Percentiles rank a stretch among this genome's conserved stretches.
These are phyloP conservation scores for Pantala flavescens DNA, from an alignment of 1,140 invertebrate genomes.

Conservation along the genomic window DNA sequence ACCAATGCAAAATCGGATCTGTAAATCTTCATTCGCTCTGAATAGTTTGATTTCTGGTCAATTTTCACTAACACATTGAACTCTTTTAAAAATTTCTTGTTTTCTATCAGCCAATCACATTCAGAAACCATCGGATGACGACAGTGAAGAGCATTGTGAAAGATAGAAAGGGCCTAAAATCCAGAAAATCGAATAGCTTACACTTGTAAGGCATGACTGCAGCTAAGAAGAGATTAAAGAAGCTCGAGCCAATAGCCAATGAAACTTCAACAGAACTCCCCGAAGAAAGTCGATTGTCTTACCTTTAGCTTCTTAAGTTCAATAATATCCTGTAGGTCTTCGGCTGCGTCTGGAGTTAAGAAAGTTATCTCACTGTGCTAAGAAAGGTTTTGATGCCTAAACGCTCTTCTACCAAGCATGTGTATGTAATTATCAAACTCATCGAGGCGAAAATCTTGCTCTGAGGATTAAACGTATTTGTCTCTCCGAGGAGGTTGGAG, in stretches of 20 bases:
- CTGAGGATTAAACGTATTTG: too few species aligned
- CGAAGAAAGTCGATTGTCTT: neutral
- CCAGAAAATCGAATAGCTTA: slow-evolving; percentile 2
- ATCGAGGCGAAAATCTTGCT: too few species aligned
- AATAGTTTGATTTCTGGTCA: too few species aligned
- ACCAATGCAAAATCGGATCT: neutral
- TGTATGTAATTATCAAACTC: too few species aligned
- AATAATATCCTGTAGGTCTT: neutral
- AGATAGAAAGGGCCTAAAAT: neutral
- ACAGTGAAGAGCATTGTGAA: neutral
- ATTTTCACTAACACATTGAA: neutral
- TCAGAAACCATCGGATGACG: neutral
- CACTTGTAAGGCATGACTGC: neutral
- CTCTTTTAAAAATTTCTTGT: neutral
- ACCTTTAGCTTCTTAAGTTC: neutral
- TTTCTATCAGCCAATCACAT: neutral
- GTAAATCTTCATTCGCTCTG: too few species aligned
- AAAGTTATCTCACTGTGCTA: neutral
- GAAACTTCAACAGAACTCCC: slow-evolving; percentile 2
- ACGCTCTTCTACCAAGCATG: too few species aligned
- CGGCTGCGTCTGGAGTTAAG: neutral
- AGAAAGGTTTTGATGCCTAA: too few species aligned
- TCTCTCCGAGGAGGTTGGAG: neutral
- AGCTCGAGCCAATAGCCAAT: neutral
- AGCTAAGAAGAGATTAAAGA: slow-evolving; percentile 1